A percentile compares a stretch with the other conserved stretches of the same genome.
Evolutionary conservation across 2,888 invertebrate species (phyloP).

Genomic region (Papilio elwesi): DNA sequence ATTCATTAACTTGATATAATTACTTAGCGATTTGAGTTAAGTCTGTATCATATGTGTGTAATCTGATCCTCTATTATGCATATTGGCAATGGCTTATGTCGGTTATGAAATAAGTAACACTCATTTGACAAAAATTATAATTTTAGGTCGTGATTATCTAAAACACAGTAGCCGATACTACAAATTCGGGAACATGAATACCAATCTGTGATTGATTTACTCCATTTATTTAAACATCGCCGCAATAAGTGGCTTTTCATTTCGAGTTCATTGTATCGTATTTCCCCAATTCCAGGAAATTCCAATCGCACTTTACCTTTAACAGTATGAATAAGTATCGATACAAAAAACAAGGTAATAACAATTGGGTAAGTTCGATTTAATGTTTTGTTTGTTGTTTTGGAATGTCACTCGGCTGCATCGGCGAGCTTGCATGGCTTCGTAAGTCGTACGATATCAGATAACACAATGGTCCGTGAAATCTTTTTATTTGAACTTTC

Average conservation of each 20-base stretch:
- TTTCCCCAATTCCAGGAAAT: conserved; percentile 9
- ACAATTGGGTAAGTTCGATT: conserved; percentile 35
- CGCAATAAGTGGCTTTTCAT: conserved; percentile 1
- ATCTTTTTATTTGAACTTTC: conserved; percentile 69
- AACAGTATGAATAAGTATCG: conserved; percentile 16
- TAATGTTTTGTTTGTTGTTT: conserved; percentile 64
- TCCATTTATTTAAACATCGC: neutral
- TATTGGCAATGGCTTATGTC: too few relatives aligned
- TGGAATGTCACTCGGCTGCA: conserved; percentile 76
- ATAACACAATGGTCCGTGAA: conserved; percentile 79
- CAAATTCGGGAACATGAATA: neutral
- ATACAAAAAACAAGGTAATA: conserved; percentile 41
- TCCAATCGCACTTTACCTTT: conserved; percentile 17
- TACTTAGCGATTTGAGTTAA: too few relatives aligned
- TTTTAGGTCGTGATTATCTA: neutral
- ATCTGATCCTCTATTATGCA: too few relatives aligned
- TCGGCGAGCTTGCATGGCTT: conserved; percentile 74
- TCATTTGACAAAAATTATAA: neutral
- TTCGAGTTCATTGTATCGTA: neutral
- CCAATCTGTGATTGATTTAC: neutral
- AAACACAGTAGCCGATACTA: neutral
- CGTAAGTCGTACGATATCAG: conserved; percentile 81
- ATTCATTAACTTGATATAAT: too few relatives aligned
- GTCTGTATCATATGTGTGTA: too few relatives aligned
- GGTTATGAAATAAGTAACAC: too few relatives aligned